A percentile compares a stretch with the other conserved stretches of the same genome.
phyloP scores from a whole-genome alignment of 2,888 invertebrate species.

The Drosophila heteroneura region DNA sequence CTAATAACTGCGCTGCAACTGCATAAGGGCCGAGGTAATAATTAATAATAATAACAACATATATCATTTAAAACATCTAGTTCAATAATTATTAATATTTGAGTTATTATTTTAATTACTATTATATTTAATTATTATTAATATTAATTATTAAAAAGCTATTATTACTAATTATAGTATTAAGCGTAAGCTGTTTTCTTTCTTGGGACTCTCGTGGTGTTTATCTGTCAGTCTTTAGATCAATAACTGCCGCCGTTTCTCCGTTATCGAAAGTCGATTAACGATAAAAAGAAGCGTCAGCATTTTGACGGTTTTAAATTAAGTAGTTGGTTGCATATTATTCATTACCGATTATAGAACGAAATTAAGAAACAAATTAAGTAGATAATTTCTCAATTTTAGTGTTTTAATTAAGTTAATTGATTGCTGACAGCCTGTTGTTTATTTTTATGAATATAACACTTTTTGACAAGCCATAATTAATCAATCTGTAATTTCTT shows the following conservation, averaged over 20 bases:
- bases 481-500: constrained; percentile 18
- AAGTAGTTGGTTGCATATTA: background rate
- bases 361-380: background rate
- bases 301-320: background rate
- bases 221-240: background rate
- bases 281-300: background rate
- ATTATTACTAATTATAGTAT: background rate
- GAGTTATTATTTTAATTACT: background rate
- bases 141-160: background rate
- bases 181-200: background rate
- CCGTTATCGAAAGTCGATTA: background rate
- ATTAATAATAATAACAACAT: constrained; percentile 11
- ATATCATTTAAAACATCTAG: background rate
- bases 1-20: constrained; percentile 92
- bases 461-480: constrained; percentile 6
- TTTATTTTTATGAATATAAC: background rate
- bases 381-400: background rate
- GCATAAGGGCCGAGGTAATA: constrained; percentile 91
- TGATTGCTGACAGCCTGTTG: background rate
- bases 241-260: background rate
- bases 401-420: background rate
- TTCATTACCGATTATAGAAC: background rate
- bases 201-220: background rate
- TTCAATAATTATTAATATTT: background rate
- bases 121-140: background rate